A percentile compares a stretch with the other conserved stretches of the same genome.
Conservation (phyloP, 1,140 invertebrate species). For the Trinorchestia longiramus region DNA sequence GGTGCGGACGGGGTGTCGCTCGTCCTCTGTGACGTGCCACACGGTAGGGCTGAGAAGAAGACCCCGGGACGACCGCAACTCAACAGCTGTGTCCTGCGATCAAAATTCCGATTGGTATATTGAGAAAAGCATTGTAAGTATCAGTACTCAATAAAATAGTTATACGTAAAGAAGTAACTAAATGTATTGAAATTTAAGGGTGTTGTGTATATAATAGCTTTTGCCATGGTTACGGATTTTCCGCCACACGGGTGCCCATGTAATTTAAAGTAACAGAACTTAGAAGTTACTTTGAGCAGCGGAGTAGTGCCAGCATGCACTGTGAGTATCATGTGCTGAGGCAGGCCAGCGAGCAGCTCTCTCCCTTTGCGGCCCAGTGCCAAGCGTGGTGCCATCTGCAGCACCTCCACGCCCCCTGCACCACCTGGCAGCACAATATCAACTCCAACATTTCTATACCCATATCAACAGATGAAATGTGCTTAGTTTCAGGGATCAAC, state of each 20-base stretch:
- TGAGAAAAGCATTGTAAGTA: neutral
- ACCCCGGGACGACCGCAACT: slow-evolving; percentile 7
- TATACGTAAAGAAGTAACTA: neutral
- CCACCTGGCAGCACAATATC: neutral
- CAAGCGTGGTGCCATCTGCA: slow-evolving; percentile 73
- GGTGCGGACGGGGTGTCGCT: neutral
- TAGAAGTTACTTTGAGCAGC: neutral
- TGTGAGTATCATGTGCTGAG: slow-evolving; percentile 71
- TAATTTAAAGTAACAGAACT: neutral
- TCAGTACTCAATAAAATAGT: neutral
- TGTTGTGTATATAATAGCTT: neutral
- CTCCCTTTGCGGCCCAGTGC: slow-evolving; percentile 72
- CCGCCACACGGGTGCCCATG: neutral
- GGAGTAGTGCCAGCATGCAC: slow-evolving; percentile 72
- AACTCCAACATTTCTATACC: neutral
- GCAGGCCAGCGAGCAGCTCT: slow-evolving; percentile 74
- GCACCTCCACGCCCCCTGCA: slow-evolving; percentile 71
- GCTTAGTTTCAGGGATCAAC: neutral
- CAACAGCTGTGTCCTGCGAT: neutral
- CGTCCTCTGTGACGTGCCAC: slow-evolving; percentile 14
- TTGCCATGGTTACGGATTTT: neutral
- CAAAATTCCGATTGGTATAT: neutral
- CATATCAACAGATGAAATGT: neutral
- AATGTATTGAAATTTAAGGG: too few species aligned
- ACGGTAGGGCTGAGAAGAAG: neutral